A percentile compares a stretch with the other conserved stretches of the same genome.
Evolutionary conservation across 2,888 invertebrate genomes (phyloP).

Genomic region (Apoda limacodes): DNA sequence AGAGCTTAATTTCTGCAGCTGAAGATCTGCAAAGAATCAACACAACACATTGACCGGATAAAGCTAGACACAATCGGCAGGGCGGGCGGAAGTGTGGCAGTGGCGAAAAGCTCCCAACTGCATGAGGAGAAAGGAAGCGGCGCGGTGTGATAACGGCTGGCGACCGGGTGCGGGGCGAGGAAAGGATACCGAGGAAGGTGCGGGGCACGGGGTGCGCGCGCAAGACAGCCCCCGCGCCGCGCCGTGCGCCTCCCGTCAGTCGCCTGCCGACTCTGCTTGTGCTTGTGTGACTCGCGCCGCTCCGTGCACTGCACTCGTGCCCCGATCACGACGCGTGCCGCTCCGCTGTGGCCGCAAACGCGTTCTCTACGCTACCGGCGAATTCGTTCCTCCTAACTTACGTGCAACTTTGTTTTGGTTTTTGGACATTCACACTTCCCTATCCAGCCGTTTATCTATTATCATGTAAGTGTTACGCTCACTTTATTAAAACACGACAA

Average conservation of each 20-base stretch:
- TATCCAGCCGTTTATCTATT: conserved; percentile 66
- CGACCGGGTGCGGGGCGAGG: conserved; percentile 30
- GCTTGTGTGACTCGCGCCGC: conserved; percentile 70
- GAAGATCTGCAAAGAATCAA: no score
- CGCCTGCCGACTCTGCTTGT: conserved; percentile 71
- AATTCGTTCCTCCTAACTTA: conserved; percentile 60
- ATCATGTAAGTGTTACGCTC: conserved; percentile 68
- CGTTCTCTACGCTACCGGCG: conserved; percentile 72
- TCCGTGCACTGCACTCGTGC: conserved; percentile 68
- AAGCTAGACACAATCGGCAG: conserved; percentile 51
- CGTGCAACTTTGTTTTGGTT: conserved; percentile 65
- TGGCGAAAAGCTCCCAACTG: conserved; percentile 67
- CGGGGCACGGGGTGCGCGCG: conserved; percentile 56
- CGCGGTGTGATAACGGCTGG: conserved; percentile 63
- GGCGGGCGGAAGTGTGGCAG: conserved; percentile 64
- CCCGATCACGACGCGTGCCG: conserved; percentile 67
- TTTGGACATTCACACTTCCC: conserved; percentile 59
- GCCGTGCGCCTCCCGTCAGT: conserved; percentile 62
- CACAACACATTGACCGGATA: conserved; percentile 52
- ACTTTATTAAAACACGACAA: conserved; percentile 53
- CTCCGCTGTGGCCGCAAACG: conserved; percentile 72
- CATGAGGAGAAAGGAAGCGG: conserved; percentile 68
- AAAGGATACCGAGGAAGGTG: conserved; percentile 25
- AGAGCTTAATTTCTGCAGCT: no score
- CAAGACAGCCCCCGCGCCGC: conserved; percentile 57